Evolutionary conservation across 2,888 invertebrate species (phyloP).

Genomic region (Chloroclystis v-ata): DNA sequence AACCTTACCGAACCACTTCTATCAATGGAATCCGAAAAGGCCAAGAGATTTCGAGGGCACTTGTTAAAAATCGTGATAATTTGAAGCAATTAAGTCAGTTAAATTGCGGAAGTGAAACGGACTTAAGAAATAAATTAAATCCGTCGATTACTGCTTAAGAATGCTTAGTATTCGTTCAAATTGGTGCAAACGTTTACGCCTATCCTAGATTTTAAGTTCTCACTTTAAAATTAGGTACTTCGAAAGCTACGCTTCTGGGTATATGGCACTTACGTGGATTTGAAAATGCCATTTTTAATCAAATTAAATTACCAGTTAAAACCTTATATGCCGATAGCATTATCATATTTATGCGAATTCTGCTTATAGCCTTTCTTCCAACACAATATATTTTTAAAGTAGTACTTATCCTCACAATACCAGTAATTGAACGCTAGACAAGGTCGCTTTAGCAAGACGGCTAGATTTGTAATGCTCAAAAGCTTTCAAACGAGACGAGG

Average conservation of each 20-base stretch:
- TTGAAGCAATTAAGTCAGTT: constrained; percentile 3
- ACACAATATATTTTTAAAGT: neutral
- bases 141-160: neutral
- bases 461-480: constrained; percentile 3
- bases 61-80: constrained; percentile 2
- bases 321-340: too few relatives aligned
- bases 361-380: too few relatives aligned
- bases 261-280: too few relatives aligned
- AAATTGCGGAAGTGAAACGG: constrained; percentile 1
- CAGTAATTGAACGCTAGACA: neutral
- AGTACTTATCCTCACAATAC: neutral
- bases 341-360: too few relatives aligned
- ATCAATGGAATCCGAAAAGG: constrained; percentile 13
- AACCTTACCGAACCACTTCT: constrained; percentile 9
- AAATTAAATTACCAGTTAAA: too few relatives aligned
- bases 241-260: too few relatives aligned
- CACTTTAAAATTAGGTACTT: too few relatives aligned
- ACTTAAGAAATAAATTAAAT: neutral
- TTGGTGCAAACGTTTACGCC: too few relatives aligned
- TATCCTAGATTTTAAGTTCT: too few relatives aligned
- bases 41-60: constrained; percentile 1
- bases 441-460: neutral
- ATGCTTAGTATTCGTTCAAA: too few relatives aligned
- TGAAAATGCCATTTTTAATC: too few relatives aligned
- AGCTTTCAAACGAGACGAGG: constrained; percentile 11